A percentile compares a stretch with the other conserved stretches of the same genome.
Conservation (phyloP, 2,797 vertebrate species). For the Anabacerthia variegaticeps region DNA sequence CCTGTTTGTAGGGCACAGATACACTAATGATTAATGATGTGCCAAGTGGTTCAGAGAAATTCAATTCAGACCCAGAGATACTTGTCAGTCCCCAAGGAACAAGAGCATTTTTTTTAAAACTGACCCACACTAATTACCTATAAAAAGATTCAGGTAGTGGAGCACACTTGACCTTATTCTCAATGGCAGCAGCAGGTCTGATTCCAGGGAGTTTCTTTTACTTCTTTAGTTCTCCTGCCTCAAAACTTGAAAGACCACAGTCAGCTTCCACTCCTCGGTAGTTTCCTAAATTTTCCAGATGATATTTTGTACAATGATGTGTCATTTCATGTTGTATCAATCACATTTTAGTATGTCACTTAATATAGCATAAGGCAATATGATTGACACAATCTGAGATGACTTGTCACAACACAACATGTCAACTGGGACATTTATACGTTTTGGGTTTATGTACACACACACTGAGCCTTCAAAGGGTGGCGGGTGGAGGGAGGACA, state of each 20-base stretch:
- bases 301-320: constrained; percentile 72
- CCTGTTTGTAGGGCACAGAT: not conserved
- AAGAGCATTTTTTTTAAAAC: not conserved
- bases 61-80: constrained; percentile 44
- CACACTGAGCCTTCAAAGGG: not conserved
- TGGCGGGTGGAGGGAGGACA: not conserved
- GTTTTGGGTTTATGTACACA: constrained; percentile 9
- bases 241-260: constrained; percentile 21
- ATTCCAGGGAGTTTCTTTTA: not conserved
- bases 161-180: not conserved
- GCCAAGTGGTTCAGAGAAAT: constrained; percentile 37
- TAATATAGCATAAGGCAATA: constrained; percentile 66
- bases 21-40: constrained; percentile 55
- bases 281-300: constrained; percentile 73
- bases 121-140: constrained; percentile 27
- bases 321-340: constrained; percentile 74
- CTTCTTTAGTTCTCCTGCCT: not conserved
- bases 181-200: not conserved
- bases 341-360: constrained; percentile 76
- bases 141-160: constrained; percentile 15
- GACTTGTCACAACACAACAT: constrained; percentile 75
- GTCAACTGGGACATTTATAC: constrained; percentile 63
- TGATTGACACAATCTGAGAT: constrained; percentile 75
- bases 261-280: not conserved
- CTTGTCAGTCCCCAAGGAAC: constrained; percentile 9